Conservation (phyloP, 2,113 vertebrate species). For the Gyps fulvus region DNA sequence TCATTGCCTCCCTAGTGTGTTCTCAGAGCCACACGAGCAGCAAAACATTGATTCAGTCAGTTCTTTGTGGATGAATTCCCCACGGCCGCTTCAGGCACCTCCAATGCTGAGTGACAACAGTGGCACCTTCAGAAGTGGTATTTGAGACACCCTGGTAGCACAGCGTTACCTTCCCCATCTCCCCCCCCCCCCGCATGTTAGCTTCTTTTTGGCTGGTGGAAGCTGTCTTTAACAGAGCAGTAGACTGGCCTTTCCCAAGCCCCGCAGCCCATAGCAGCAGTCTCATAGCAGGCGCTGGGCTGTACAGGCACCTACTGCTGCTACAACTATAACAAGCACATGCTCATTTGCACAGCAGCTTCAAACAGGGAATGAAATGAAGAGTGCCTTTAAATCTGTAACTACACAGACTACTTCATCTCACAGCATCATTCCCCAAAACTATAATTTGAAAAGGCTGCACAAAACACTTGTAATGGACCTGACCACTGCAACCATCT, state of each 20-base stretch:
- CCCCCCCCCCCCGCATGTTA: background rate
- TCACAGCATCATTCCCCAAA: background rate
- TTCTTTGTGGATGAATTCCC: background rate
- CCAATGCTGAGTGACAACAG: background rate
- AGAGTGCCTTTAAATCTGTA: background rate
- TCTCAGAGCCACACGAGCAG: fast-evolving
- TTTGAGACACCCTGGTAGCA: background rate
- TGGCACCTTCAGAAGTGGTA: too few species aligned
- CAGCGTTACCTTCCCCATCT: background rate
- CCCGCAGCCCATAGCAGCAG: fast-evolving
- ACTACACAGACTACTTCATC: background rate
- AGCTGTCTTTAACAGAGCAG: background rate
- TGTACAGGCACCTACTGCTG: background rate
- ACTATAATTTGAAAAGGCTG: background rate
- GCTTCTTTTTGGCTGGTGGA: background rate
- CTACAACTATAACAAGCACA: background rate
- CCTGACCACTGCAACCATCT: too few species aligned
- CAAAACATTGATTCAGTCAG: too few species aligned
- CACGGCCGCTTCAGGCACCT: background rate
- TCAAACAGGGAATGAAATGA: background rate
- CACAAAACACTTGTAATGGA: background rate
- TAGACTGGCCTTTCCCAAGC: background rate
- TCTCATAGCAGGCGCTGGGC: background rate
- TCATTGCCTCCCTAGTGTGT: background rate
- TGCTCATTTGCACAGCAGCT: background rate